Evolutionary conservation across 2,113 vertebrate species (phyloP), one percentile per base, ranked within the genome.

Genomic region (Holacanthus passer): DNA sequence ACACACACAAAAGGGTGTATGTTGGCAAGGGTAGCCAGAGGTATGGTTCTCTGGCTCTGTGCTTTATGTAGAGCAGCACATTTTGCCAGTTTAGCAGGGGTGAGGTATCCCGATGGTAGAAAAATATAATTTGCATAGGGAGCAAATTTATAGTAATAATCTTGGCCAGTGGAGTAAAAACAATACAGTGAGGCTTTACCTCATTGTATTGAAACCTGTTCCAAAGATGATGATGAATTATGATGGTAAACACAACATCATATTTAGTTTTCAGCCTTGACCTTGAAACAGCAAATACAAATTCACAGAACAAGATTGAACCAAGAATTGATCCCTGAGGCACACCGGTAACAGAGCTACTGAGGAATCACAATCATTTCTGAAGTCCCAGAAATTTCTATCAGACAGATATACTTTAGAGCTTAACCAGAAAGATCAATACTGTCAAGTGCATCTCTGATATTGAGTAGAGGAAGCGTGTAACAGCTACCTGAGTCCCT

Each of bases 281-380:
- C 11, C n/a, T n/a, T 58, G 5, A 43, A 37, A n/a, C 14, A 62
- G 11, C 20, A 37, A 63, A 53, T 17, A 43, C 2, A 45, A 20
- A 37, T 53, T 29, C 13, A 56, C 7, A 37, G 14, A 69, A 69
- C 14, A 55, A 29, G 29, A 65, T 8, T 27, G 29, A 17, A 45
- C 11, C 16, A 27, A 52, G 7, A 45, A 70, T 14, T 50, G 43
- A 64, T 66, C 29, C 45, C 65, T 82, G 65, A 56, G 65, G 60
- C 5, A 55, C 64, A 74, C 9, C 50, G 45, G 3, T 37, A n/a
- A 74, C 31, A 3, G 2, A 10, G 7, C 19, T 14, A 41, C 19
- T 19, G 24, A n/a, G 7, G 19, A 31, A 39, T 59, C 4, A 5
- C 41, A 43, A 22, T 55, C 14, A 77, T 68, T 60, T 43, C 3